Percentiles rank a stretch among this genome's conserved stretches.
phyloP scores from a whole-genome alignment of 2,113 vertebrate species.

The Synchiropus splendidus region DNA sequence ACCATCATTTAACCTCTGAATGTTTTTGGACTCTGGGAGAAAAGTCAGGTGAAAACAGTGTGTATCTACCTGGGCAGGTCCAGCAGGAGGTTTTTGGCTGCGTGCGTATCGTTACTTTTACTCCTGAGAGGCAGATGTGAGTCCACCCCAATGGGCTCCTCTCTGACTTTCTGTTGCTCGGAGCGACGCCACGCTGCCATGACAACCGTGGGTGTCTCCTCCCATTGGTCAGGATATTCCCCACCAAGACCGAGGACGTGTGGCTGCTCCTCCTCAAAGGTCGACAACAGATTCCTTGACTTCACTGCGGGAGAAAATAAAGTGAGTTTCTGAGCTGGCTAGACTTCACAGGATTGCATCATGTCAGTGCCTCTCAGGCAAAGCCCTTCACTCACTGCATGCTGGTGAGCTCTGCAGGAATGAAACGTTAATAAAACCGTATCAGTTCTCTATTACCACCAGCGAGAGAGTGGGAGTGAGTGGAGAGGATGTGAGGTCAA shows the following conservation, averaged over 20 bases:
- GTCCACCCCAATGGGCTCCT: conserved; percentile 47
- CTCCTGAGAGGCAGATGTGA: conserved; percentile 64
- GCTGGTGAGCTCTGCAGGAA: neutral
- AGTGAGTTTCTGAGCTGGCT: neutral
- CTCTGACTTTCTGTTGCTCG: conserved; percentile 58
- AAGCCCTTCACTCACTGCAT: too few relatives aligned
- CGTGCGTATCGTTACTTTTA: conserved; percentile 73
- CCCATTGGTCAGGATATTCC: conserved; percentile 69
- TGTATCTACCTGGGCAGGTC: conserved; percentile 71
- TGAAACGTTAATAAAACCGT: conserved; percentile 29
- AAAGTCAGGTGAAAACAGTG: too few relatives aligned
- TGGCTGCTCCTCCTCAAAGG: conserved; percentile 78
- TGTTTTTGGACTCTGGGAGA: too few relatives aligned
- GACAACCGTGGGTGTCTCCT: conserved; percentile 64
- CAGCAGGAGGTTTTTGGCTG: conserved; percentile 73
- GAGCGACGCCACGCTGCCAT: conserved; percentile 69
- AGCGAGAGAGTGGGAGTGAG: conserved; percentile 10
- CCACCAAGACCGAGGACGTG: conserved; percentile 68
- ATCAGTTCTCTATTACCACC: conserved; percentile 13
- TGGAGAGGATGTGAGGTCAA: conserved; percentile 42
- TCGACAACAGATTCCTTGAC: conserved; percentile 82
- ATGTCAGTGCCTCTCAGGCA: too few relatives aligned
- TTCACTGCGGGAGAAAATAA: conserved; percentile 65
- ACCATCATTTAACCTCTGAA: too few relatives aligned
- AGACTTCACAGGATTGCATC: too few relatives aligned